Conservation (phyloP, 2,113 vertebrate species). For the Pholis gunnellus region DNA sequence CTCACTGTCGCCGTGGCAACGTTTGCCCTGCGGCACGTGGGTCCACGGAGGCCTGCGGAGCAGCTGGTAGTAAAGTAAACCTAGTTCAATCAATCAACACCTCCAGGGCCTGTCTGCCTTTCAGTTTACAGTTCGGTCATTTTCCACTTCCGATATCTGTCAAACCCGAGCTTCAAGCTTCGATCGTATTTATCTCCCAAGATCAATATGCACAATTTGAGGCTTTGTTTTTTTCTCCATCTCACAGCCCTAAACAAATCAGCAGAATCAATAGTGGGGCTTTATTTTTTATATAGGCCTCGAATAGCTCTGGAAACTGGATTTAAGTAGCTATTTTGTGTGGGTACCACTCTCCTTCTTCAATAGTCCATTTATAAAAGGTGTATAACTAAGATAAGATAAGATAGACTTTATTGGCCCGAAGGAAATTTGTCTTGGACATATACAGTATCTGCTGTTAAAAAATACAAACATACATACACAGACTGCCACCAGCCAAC, state of each 20-base stretch:
- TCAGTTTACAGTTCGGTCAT: neutral
- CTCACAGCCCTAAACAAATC: neutral
- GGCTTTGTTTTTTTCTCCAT: no score
- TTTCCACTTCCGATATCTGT: neutral
- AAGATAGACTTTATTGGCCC: no score
- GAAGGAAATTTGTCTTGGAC: no score
- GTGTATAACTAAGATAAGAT: neutral
- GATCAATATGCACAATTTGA: neutral
- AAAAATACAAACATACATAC: no score
- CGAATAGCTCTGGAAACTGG: neutral
- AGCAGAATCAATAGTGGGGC: neutral
- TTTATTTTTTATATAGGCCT: neutral
- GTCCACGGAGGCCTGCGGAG: neutral
- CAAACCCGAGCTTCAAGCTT: neutral
- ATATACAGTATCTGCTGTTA: no score
- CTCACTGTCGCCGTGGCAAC: slow-evolving; percentile 51
- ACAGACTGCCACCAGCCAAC: no score
- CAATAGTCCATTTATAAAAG: no score
- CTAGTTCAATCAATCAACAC: neutral
- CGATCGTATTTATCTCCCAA: neutral
- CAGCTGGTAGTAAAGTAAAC: neutral
- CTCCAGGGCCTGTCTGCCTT: neutral
- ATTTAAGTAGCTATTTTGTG: neutral
- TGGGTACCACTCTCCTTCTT: neutral
- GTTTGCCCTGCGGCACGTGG: neutral